These are phyloP conservation scores for Nannoperca australis DNA, from an alignment of 2,797 vertebrate genomes.

Conservation along the genomic window DNA sequence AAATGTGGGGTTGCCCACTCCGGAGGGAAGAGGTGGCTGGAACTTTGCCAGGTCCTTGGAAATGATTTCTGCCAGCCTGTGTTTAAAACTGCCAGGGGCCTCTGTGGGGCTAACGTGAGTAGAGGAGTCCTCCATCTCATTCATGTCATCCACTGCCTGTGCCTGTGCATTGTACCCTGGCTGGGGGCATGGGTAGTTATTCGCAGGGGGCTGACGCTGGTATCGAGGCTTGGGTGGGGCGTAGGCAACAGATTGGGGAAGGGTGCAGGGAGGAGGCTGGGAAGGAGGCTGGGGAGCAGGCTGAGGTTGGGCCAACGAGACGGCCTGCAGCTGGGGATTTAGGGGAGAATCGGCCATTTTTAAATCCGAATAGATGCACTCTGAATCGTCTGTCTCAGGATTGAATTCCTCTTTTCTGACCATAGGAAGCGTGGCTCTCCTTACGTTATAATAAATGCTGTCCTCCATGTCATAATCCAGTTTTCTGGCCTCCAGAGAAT, in stretches of 20 bases:
- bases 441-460: constrained; percentile 62
- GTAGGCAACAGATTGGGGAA: background rate
- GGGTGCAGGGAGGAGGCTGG: constrained; percentile 9
- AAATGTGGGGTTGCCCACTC: constrained; percentile 47
- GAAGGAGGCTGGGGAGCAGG: constrained; percentile 8
- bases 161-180: constrained; percentile 26
- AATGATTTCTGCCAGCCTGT: constrained; percentile 81
- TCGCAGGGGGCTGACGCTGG: constrained; percentile 39
- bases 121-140: constrained; percentile 57
- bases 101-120: constrained; percentile 44
- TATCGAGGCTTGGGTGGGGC: constrained; percentile 21
- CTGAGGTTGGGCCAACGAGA: background rate
- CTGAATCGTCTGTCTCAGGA: background rate
- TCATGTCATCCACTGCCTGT: constrained; percentile 44
- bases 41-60: constrained; percentile 82
- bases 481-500: constrained; percentile 36
- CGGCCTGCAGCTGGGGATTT: constrained; percentile 1
- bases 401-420: constrained; percentile 8
- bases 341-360: background rate
- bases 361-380: constrained; percentile 61
- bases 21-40: constrained; percentile 52
- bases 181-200: constrained; percentile 14
- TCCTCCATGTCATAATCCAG: constrained; percentile 41
- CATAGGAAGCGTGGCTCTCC: constrained; percentile 11
- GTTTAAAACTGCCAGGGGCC: constrained; percentile 79